Conservation (phyloP, 2,797 vertebrate species). For the Pogoniulus pusillus region DNA sequence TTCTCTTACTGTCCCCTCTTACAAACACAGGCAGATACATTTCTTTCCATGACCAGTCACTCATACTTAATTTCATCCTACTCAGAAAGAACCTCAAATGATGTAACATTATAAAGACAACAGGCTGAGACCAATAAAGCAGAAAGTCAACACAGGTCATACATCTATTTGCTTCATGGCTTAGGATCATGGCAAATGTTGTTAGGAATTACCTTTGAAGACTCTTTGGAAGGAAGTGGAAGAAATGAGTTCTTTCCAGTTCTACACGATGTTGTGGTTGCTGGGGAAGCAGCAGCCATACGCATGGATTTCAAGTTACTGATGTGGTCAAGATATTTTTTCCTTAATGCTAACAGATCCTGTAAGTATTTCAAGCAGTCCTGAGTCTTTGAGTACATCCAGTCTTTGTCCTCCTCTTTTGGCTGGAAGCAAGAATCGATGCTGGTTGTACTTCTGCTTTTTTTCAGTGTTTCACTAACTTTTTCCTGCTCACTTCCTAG, state of each 20-base stretch:
- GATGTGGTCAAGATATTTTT: conserved; percentile 87
- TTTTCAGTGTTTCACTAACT: conserved; percentile 81
- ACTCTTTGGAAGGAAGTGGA: conserved; percentile 57
- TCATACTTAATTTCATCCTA: not conserved
- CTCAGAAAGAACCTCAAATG: not conserved
- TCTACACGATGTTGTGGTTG: conserved; percentile 68
- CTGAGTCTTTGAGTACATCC: conserved; percentile 90
- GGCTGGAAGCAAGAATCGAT: conserved; percentile 84
- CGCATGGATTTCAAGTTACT: conserved; percentile 79
- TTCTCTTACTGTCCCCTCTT: not conserved
- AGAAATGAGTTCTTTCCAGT: conserved; percentile 77
- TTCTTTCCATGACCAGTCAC: not conserved
- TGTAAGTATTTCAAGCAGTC: conserved; percentile 94
- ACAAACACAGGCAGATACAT: not conserved
- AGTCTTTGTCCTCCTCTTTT: conserved; percentile 88
- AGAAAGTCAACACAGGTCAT: not conserved
- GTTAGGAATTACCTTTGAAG: conserved; percentile 75
- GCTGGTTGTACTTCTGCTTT: conserved; percentile 87
- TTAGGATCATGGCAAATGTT: not conserved
- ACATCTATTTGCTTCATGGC: not conserved
- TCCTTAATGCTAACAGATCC: conserved; percentile 90
- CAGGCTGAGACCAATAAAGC: not conserved
- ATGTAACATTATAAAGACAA: not conserved
- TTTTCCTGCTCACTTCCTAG: conserved; percentile 81
- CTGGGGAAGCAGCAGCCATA: conserved; percentile 41